Conservation (phyloP, 2,888 invertebrate species). For the Argyresthia albistria region DNA sequence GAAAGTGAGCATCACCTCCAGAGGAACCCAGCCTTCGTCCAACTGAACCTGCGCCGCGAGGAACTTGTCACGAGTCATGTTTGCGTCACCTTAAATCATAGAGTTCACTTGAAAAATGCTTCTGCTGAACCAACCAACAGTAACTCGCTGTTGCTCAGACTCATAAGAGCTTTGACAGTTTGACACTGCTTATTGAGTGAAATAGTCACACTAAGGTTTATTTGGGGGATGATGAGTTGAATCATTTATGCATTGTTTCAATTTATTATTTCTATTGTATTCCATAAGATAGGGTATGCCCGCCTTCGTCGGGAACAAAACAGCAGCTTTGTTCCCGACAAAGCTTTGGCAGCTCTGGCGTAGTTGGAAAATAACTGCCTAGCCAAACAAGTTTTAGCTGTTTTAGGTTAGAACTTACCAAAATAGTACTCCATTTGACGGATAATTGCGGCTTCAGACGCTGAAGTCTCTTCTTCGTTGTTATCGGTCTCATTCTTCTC, state of each 20-base stretch:
- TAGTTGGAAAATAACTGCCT: background rate
- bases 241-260: too few relatives aligned
- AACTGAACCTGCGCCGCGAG: constrained; percentile 87
- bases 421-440: constrained; percentile 79
- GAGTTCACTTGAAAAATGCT: background rate
- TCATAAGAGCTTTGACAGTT: too few relatives aligned
- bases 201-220: background rate
- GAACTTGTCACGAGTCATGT: constrained; percentile 94
- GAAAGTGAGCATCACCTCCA: constrained; percentile 89
- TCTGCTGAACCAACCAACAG: background rate
- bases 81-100: constrained; percentile 87
- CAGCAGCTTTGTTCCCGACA: too few relatives aligned
- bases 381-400: background rate
- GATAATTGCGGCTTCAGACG: constrained; percentile 75
- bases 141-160: background rate
- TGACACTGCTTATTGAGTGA: background rate
- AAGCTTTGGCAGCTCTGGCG: too few relatives aligned
- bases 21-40: constrained; percentile 93
- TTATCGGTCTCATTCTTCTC: constrained; percentile 25
- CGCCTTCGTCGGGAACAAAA: background rate
- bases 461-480: constrained; percentile 21
- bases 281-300: background rate
- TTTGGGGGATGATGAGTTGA: too few relatives aligned
- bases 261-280: too few relatives aligned
- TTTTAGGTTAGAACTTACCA: constrained; percentile 31